Evolutionary conservation across 2,113 vertebrate species (phyloP).

Genomic region (Amblyornis subalaris): DNA sequence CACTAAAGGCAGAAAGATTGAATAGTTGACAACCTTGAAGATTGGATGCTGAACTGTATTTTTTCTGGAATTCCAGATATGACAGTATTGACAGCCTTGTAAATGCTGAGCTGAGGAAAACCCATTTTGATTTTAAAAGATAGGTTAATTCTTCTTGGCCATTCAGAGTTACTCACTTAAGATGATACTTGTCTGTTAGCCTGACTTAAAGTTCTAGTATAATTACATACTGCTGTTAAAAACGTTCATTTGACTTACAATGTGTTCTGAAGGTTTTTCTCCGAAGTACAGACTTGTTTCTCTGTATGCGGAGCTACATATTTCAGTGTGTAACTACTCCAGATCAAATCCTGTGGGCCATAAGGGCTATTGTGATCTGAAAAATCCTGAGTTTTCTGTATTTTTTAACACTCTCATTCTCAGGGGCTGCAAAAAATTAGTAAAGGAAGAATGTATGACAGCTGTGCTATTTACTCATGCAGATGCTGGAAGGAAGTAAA

Average conservation of each 20-base stretch:
- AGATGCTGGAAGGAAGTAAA: not conserved
- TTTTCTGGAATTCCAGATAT: not conserved
- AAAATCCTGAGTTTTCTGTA: not conserved
- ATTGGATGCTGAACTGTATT: not conserved
- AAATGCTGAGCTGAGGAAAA: not conserved
- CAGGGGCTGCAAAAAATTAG: not conserved
- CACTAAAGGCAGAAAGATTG: not conserved
- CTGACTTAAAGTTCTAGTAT: not conserved
- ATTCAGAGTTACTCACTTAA: not conserved
- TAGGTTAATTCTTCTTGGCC: not conserved
- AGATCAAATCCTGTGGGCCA: not conserved
- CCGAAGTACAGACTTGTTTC: not conserved
- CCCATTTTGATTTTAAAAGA: not conserved
- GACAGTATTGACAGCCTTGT: not conserved
- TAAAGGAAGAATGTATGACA: not conserved
- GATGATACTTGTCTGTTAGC: not conserved
- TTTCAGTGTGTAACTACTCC: not conserved
- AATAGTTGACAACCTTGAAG: not conserved
- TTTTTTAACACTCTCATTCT: not conserved
- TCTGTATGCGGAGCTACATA: not conserved
- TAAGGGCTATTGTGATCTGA: not conserved
- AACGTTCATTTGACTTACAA: not conserved
- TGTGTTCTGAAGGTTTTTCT: not conserved
- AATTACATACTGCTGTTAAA: not conserved
- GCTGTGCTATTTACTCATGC: rapidly evolving